Conservation (phyloP, 2,888 invertebrate genomes). For the Drosophila quasianomalipes region DNA sequence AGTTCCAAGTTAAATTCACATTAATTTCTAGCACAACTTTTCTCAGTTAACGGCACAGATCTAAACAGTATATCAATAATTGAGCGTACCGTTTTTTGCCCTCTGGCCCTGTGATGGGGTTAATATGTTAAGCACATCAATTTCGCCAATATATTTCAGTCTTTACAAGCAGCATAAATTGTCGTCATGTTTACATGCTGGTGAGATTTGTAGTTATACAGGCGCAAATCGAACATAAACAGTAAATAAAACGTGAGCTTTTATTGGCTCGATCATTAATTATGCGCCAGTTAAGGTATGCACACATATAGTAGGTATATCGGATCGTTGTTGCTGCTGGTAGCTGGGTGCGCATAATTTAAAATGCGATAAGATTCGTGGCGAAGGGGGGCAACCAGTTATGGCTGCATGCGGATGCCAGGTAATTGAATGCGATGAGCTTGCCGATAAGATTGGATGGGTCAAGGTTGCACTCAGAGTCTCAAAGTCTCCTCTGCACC, state of each 20-base stretch:
- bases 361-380: conserved; percentile 7
- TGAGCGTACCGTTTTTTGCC: conserved; percentile 12
- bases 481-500: not conserved
- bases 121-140: conserved; percentile 40
- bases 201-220: conserved; percentile 24
- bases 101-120: conserved; percentile 7
- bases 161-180: conserved; percentile 68
- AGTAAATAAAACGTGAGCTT: conserved; percentile 73
- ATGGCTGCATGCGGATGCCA: conserved; percentile 40
- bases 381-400: conserved; percentile 55
- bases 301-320: not conserved
- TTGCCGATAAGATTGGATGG: conserved; percentile 51
- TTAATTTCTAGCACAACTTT: not conserved
- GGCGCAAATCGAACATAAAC: conserved; percentile 61
- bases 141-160: conserved; percentile 42
- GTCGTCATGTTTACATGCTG: conserved; percentile 65
- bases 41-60: conserved; percentile 17
- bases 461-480: conserved; percentile 48
- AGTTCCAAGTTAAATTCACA: not conserved
- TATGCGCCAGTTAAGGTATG: conserved; percentile 63
- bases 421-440: conserved; percentile 46
- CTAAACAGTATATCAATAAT: conserved; percentile 4
- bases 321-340: conserved; percentile 22
- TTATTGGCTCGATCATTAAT: conserved; percentile 70
- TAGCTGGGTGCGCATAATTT: conserved; percentile 27